These are phyloP conservation scores for Phasianus colchicus DNA, from an alignment of 2,113 vertebrate species.

Conservation along the genomic window DNA sequence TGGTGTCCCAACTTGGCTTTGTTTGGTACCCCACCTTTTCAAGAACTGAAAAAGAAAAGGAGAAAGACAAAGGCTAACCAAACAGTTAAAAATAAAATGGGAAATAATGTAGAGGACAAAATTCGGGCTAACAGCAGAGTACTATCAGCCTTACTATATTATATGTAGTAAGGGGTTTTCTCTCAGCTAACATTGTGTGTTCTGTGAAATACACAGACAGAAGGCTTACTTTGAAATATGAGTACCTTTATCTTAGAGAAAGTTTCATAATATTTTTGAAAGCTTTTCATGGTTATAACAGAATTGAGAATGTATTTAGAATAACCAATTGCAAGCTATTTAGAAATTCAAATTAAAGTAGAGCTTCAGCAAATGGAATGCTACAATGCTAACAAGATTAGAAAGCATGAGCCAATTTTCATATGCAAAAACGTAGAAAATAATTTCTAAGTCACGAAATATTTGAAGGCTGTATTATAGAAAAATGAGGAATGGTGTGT, in stretches of 20 bases:
- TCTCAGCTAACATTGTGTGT: not conserved
- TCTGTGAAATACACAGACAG: not conserved
- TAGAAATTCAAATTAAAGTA: slow-evolving; percentile 74
- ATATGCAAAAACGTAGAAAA: slow-evolving; percentile 61
- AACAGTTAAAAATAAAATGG: not conserved
- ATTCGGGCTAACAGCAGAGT: not conserved
- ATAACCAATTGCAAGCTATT: slow-evolving; percentile 32
- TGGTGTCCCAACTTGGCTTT: not conserved
- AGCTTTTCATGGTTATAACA: slow-evolving; percentile 22
- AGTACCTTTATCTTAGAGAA: not conserved
- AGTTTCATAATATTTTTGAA: slow-evolving; percentile 50
- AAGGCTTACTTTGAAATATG: not conserved
- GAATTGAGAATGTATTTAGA: slow-evolving; percentile 38
- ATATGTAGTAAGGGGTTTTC: not conserved
- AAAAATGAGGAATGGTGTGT: slow-evolving; percentile 20
- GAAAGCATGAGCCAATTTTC: slow-evolving; percentile 51
- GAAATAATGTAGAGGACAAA: not conserved
- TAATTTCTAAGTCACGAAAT: slow-evolving; percentile 62
- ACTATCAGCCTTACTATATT: not conserved
- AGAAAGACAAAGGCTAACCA: not conserved
- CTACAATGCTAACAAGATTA: slow-evolving; percentile 59
- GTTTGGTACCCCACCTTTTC: not conserved
- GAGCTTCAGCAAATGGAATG: slow-evolving; percentile 39
- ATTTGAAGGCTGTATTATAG: slow-evolving; percentile 25
- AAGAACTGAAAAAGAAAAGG: not conserved